A percentile compares a stretch with the other conserved stretches of the same genome.
These are phyloP conservation scores for Drosophila dives DNA, from an alignment of 2,888 invertebrate genomes.

Conservation along the genomic window DNA sequence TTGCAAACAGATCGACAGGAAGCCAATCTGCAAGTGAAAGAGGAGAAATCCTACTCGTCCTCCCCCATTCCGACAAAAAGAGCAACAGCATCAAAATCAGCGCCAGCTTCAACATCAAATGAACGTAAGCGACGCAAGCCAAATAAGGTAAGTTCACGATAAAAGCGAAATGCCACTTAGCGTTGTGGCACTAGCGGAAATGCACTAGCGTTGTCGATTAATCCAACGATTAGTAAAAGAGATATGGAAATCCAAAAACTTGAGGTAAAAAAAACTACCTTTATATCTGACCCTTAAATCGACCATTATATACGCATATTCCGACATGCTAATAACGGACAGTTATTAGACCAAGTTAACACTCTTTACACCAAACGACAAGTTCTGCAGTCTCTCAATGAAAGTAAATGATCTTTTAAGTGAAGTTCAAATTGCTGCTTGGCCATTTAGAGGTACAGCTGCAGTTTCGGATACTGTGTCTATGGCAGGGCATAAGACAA, in stretches of 20 bases:
- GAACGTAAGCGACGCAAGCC: slow-evolving; percentile 88
- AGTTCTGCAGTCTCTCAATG: slow-evolving; percentile 67
- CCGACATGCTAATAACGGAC: slow-evolving; percentile 58
- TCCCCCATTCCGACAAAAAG: slow-evolving; percentile 36
- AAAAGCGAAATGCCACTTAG: slow-evolving; percentile 22
- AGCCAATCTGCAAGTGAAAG: slow-evolving; percentile 84
- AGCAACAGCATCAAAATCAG: slow-evolving; percentile 69
- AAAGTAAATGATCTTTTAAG: slow-evolving; percentile 80
- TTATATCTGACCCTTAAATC: slow-evolving; percentile 19
- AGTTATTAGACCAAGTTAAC: slow-evolving; percentile 78
- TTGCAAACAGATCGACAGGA: slow-evolving; percentile 90
- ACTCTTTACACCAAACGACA: slow-evolving; percentile 72
- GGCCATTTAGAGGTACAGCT: slow-evolving; percentile 64
- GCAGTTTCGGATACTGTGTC: slow-evolving; percentile 20
- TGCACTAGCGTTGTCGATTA: too few relatives aligned
- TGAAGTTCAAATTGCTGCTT: slow-evolving; percentile 76
- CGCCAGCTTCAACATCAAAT: slow-evolving; percentile 48
- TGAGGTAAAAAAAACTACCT: slow-evolving; percentile 25
- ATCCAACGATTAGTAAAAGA: not conserved
- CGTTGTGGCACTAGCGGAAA: too few relatives aligned
- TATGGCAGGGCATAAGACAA: slow-evolving; percentile 6
- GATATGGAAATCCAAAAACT: slow-evolving; percentile 37
- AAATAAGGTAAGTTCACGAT: slow-evolving; percentile 83
- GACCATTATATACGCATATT: slow-evolving; percentile 55
- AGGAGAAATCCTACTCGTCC: slow-evolving; percentile 31